phyloP scores from a whole-genome alignment of 2,797 vertebrate genomes.

The Cryptoblepharus egeriae region DNA sequence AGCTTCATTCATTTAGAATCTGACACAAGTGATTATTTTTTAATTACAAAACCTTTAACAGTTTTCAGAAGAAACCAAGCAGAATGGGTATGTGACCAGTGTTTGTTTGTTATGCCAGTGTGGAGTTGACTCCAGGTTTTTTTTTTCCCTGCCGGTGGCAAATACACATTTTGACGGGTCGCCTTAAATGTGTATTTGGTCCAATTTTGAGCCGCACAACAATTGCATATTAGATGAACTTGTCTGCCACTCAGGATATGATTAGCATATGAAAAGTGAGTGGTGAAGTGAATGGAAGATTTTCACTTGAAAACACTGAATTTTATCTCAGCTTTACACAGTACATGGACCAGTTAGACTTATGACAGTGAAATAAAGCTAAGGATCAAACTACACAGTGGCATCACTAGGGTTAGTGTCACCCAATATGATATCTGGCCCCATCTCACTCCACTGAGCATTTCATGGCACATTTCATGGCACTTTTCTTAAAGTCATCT shows the following conservation, averaged over 20 bases:
- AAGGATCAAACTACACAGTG: no score
- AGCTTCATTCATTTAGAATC: slow-evolving; percentile 50
- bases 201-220: background rate
- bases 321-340: no score
- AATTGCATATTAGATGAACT: no score
- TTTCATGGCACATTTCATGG: no score
- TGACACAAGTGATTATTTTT: slow-evolving; percentile 40
- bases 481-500: no score
- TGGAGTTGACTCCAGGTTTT: background rate
- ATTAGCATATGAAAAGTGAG: no score
- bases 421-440: no score
- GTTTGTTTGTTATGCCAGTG: background rate
- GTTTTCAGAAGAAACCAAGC: slow-evolving; percentile 20
- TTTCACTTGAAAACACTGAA: background rate
- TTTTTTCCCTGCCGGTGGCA: background rate
- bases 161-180: background rate
- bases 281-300: background rate
- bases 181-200: background rate
- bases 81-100: background rate
- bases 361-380: no score
- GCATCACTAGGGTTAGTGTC: no score
- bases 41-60: slow-evolving; percentile 11
- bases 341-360: background rate
- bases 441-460: no score
- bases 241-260: no score